These are phyloP conservation scores for Dryobota labecula DNA, from an alignment of 2,888 invertebrate genomes.

Conservation along the genomic window DNA sequence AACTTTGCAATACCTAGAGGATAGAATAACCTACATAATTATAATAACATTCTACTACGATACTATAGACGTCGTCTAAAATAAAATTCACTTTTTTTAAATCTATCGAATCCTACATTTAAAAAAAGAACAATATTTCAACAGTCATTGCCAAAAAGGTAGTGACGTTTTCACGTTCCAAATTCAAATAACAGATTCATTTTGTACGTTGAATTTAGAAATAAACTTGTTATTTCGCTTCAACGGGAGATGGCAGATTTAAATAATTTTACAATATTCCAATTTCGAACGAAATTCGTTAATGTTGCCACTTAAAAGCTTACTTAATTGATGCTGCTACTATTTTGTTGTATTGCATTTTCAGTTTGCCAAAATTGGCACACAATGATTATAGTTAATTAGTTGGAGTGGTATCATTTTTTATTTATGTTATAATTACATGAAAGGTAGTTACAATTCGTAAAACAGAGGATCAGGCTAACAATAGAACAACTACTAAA, in stretches of 20 bases:
- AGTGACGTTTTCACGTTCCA: constrained; percentile 17
- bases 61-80: neutral
- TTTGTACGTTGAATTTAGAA: constrained; percentile 30
- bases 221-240: constrained; percentile 36
- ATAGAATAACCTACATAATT: too few relatives aligned
- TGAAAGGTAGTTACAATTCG: too few relatives aligned
- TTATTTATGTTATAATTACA: neutral
- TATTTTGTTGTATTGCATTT: constrained; percentile 11
- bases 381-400: neutral
- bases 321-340: constrained; percentile 11
- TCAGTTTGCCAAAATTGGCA: neutral
- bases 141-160: neutral
- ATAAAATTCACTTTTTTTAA: neutral
- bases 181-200: constrained; percentile 45
- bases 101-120: neutral
- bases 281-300: constrained; percentile 26
- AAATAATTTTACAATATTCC: constrained; percentile 39
- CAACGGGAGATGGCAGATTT: constrained; percentile 21
- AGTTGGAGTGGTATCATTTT: neutral
- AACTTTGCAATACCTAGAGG: too few relatives aligned
- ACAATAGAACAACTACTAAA: neutral
- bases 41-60: neutral
- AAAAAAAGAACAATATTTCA: neutral
- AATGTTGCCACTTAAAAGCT: constrained; percentile 31
- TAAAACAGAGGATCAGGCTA: neutral